phyloP scores from a whole-genome alignment of 2,797 vertebrate species.

The Parotocinclus haroldoi region DNA sequence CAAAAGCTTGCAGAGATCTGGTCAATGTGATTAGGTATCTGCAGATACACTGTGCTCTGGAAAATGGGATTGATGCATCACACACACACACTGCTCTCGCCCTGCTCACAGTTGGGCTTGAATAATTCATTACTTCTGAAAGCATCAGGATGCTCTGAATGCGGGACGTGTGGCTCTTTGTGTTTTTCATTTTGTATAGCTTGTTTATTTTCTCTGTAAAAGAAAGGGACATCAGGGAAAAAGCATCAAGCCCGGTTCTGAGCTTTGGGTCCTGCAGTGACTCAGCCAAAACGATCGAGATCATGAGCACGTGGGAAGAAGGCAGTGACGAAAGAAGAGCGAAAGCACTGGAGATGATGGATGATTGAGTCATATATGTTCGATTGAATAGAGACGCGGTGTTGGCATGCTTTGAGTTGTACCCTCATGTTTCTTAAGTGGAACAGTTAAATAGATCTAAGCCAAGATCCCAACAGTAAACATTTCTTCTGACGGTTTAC shows the following conservation, averaged over 20 bases:
- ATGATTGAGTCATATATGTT: neutral
- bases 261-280: conserved; percentile 10
- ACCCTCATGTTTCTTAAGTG: neutral
- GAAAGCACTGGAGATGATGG: neutral
- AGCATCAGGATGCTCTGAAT: no score
- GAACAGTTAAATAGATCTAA: neutral
- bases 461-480: conserved; percentile 2
- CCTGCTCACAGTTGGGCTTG: no score
- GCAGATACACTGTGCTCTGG: no score
- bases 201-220: no score
- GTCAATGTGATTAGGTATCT: no score
- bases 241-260: neutral
- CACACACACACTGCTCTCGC: no score
- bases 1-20: no score
- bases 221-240: no score
- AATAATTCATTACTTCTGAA: no score
- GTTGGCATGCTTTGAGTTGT: conserved; percentile 10
- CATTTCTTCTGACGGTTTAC: conserved; percentile 2
- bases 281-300: conserved; percentile 35
- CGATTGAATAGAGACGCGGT: neutral
- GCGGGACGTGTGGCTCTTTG: no score
- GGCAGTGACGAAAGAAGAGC: neutral
- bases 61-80: no score
- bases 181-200: no score
- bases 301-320: neutral